Percentiles rank a stretch among this genome's conserved stretches.
Conservation (phyloP, 2,113 vertebrate genomes). For the Heteronetta atricapilla region DNA sequence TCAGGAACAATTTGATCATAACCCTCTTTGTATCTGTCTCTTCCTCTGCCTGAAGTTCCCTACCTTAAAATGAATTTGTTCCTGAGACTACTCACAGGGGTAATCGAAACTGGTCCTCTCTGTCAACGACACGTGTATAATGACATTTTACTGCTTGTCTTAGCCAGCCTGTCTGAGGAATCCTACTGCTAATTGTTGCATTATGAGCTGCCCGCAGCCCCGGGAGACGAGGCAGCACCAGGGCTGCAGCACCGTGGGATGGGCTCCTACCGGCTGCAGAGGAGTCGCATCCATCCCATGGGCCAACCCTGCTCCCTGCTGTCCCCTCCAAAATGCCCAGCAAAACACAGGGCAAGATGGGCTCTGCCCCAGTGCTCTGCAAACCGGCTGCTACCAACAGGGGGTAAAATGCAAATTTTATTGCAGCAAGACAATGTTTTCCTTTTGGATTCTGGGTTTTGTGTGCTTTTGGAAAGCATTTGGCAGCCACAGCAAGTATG, state of each 20-base stretch:
- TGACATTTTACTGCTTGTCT: slow-evolving; percentile 19
- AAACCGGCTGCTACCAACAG: accelerated
- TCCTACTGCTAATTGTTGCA: neutral
- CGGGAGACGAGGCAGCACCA: neutral
- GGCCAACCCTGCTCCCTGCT: neutral
- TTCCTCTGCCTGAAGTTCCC: slow-evolving; percentile 17
- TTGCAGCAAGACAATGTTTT: slow-evolving; percentile 54
- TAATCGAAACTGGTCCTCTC: neutral
- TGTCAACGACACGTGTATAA: neutral
- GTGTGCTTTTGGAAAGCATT: slow-evolving; percentile 68
- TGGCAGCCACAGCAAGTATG: slow-evolving; percentile 52
- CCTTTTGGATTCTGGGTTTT: slow-evolving; percentile 40
- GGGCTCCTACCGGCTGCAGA: accelerated
- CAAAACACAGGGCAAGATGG: neutral
- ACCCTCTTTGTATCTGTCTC: neutral
- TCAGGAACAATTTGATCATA: slow-evolving; percentile 36
- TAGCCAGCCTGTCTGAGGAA: neutral
- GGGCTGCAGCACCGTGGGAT: neutral
- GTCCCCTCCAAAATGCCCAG: accelerated
- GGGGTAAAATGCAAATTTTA: slow-evolving; percentile 27
- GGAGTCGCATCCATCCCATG: accelerated
- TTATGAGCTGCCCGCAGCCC: neutral
- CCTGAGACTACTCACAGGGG: neutral
- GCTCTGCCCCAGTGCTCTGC: accelerated
- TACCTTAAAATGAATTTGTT: slow-evolving; percentile 20